Evolutionary conservation across 2,113 vertebrate species (phyloP), one percentile per base, ranked within the genome.

Genomic region (Ameiurus melas): DNA sequence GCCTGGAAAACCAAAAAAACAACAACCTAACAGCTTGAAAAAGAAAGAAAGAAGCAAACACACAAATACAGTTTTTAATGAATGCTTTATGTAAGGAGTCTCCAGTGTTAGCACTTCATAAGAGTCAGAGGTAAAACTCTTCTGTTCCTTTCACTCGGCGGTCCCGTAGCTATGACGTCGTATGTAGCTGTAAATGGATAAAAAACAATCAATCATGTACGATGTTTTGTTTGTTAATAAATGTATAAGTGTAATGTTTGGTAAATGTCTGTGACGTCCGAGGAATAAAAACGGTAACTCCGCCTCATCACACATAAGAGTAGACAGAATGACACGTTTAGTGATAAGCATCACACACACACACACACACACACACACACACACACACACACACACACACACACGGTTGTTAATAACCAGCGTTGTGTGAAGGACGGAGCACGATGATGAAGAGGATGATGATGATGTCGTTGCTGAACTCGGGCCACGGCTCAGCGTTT

Each of bases 361-460:
- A 27, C 79, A 5, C 79, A 14, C 79, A 25, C 79, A 16, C 79
- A 22, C 79, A 20, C 27, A 53, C 77, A 53, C 77, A 55, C 13
- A 55, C 0, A 55, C 57, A 20, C 39, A 43, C 39, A 43, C 39
- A 43, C 39, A 43, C 39, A 43, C 39, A 39, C 39, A 39, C 17
- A 0, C 80, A 16, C 80, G 5, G n/a, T 55, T 36, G 80, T 82
- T 82, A 82, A 82, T 39, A 33, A 57, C 9, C 33, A 82, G 80
- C 12, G 57, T 82, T 62, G 80, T 82, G 80, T 82, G 80, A 82
- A 82, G 80, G 57, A 82, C 57, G 3, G 80, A 82, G 33, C 19
- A 79, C 2, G 47, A 39, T 60, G 80, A 27, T 60, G 79, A 82
- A 1, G 47, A 51, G 0, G 79, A 60, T 47, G 47, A 47, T 51